Conservation (phyloP, 2,888 invertebrate species). For the Ceramica pisi region DNA sequence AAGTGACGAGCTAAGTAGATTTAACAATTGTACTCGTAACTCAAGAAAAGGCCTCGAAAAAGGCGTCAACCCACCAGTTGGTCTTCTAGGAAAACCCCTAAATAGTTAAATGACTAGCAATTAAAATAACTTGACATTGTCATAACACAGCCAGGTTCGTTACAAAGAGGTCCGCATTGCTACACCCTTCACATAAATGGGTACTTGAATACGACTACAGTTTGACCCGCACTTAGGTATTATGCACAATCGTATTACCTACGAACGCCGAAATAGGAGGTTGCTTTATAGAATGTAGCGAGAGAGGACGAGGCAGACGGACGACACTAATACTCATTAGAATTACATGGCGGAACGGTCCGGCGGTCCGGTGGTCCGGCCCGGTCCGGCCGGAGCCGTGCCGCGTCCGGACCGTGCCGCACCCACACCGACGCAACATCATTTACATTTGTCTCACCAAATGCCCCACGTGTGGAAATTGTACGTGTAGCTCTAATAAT, state of each 20-base stretch:
- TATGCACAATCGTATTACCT: constrained; percentile 75
- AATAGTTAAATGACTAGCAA: constrained; percentile 13
- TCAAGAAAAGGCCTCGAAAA: background rate
- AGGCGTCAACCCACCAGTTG: background rate
- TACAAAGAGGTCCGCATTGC: constrained; percentile 47
- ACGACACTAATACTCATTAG: constrained; percentile 90
- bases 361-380: constrained; percentile 48
- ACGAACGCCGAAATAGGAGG: constrained; percentile 73
- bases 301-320: constrained; percentile 75
- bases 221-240: constrained; percentile 68
- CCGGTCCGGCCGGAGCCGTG: constrained; percentile 31
- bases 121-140: constrained; percentile 46
- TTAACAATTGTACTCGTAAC: no score
- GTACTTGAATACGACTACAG: constrained; percentile 57
- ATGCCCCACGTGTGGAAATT: constrained; percentile 27
- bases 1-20: background rate
- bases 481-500: constrained; percentile 34
- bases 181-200: constrained; percentile 54
- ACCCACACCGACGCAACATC: constrained; percentile 44
- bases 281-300: constrained; percentile 71
- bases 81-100: background rate
- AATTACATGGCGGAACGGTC: constrained; percentile 88
- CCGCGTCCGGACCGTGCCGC: constrained; percentile 44
- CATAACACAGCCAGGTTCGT: constrained; percentile 37
- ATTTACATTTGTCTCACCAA: constrained; percentile 61